Conservation (phyloP, 2,113 vertebrate genomes). For the Fregetta grallaria region DNA sequence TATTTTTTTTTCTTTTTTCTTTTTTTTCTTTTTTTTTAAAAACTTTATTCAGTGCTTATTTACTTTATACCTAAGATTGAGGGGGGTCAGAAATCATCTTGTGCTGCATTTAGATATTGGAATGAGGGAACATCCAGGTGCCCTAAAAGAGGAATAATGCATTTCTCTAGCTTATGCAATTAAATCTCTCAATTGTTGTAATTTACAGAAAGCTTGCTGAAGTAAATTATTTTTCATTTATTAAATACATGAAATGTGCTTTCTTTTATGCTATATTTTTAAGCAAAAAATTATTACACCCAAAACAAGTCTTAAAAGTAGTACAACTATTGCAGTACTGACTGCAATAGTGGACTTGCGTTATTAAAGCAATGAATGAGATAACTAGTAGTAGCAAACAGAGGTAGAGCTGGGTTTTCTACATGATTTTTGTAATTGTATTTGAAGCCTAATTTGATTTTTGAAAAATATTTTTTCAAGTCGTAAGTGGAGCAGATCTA, state of each 20-base stretch:
- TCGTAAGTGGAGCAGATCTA: background rate
- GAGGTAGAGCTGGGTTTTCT: background rate
- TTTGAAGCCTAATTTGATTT: background rate
- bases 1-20: background rate
- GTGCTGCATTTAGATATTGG: background rate
- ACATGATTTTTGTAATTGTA: background rate
- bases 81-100: background rate
- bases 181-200: background rate
- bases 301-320: conserved; percentile 10
- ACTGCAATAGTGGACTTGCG: background rate
- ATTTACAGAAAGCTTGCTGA: conserved; percentile 14
- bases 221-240: background rate
- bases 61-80: background rate
- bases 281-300: background rate
- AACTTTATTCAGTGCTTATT: background rate
- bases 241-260: conserved; percentile 1
- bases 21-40: background rate
- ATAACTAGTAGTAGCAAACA: background rate
- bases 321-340: too few species aligned
- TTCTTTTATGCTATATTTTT: conserved; percentile 42
- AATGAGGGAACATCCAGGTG: background rate
- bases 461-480: background rate
- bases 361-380: background rate
- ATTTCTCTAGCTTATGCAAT: background rate
- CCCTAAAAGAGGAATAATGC: background rate